Conservation (phyloP, 37 sponge, comb jelly and placozoan species). For the Lycopodina hypogea region DNA sequence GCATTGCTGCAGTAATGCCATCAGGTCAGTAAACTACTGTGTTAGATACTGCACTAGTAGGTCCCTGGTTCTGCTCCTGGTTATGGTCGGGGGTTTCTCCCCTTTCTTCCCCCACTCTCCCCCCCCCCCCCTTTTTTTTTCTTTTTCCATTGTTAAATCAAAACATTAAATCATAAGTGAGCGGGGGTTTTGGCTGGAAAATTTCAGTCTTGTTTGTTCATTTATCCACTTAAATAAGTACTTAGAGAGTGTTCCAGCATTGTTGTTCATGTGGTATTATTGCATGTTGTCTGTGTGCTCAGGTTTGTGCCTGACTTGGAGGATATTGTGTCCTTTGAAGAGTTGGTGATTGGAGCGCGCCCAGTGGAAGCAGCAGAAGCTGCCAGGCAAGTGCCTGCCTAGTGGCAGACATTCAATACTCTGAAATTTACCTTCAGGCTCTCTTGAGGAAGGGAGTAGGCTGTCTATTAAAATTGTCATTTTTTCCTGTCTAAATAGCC, state of each 20-base stretch:
- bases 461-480: too few relatives aligned
- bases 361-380: constrained; percentile 59
- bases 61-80: neutral
- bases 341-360: constrained; percentile 55
- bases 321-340: constrained; percentile 88
- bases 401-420: too few relatives aligned
- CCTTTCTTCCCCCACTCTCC: neutral
- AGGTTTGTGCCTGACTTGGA: constrained; percentile 97
- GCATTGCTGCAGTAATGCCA: constrained; percentile 91
- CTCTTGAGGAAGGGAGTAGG: too few relatives aligned
- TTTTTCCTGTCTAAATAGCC: too few relatives aligned
- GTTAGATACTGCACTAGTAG: neutral
- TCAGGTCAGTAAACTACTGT: constrained; percentile 50
- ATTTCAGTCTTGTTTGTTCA: too few relatives aligned
- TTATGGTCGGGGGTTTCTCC: neutral
- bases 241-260: too few relatives aligned
- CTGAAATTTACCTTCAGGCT: too few relatives aligned
- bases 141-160: neutral
- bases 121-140: neutral
- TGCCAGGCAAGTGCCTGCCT: constrained; percentile 47
- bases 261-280: too few relatives aligned
- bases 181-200: too few relatives aligned
- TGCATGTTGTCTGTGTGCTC: neutral
- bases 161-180: too few relatives aligned
- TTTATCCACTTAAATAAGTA: too few relatives aligned